Conservation (phyloP, 2,113 vertebrate genomes). For the Lynx canadensis region DNA sequence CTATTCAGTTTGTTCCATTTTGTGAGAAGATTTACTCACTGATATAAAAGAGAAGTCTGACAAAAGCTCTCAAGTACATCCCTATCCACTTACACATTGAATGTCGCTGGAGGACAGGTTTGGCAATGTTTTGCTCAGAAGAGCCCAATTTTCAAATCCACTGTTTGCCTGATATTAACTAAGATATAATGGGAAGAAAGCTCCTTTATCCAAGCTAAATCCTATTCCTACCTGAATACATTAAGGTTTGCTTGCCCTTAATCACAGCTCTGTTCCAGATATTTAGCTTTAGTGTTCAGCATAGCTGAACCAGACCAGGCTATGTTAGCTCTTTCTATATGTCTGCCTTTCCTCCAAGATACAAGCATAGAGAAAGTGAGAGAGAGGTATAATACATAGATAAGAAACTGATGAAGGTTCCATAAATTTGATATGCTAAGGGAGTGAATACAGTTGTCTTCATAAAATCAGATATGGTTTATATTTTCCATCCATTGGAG, state of each 20-base stretch:
- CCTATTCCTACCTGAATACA: not conserved
- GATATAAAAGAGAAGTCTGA: not conserved
- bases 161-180: not conserved
- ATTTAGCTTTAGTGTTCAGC: not conserved
- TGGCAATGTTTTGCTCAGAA: not conserved
- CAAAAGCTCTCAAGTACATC: not conserved
- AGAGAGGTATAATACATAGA: not conserved
- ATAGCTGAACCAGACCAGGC: not conserved
- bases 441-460: not conserved
- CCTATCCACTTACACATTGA: not conserved
- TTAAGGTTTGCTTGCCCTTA: not conserved
- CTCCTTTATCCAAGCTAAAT: not conserved
- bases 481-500: not conserved
- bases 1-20: not conserved
- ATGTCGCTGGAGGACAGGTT: not conserved
- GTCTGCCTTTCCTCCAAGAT: not conserved
- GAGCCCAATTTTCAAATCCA: not conserved
- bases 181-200: not conserved
- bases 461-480: constrained; percentile 19
- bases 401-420: not conserved
- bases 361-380: not conserved
- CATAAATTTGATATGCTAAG: not conserved
- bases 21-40: not conserved
- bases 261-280: not conserved
- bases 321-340: not conserved